These are phyloP conservation scores for Riparia riparia DNA, from an alignment of 2,113 vertebrate genomes.

Conservation along the genomic window DNA sequence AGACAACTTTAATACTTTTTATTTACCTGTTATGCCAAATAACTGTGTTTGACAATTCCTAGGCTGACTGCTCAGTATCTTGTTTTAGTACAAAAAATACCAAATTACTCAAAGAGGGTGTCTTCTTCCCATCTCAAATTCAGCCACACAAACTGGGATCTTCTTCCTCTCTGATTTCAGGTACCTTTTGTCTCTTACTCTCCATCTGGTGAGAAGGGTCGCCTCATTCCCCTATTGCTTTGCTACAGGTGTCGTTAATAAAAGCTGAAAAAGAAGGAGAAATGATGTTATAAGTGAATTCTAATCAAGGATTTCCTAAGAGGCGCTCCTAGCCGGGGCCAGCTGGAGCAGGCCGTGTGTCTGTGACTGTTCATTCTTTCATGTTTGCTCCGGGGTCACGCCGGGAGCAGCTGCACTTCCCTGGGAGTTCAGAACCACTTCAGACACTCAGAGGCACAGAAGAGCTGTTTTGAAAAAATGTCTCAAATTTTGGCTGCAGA, in stretches of 20 bases:
- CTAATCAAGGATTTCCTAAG: not conserved
- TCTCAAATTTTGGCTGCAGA: not conserved
- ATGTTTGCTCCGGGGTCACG: not conserved
- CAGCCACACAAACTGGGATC: not conserved
- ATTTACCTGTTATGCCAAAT: not conserved
- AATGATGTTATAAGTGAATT: not conserved
- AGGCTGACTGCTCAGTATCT: not conserved
- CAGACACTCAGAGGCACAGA: not conserved
- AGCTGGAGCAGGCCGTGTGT: fast-evolving
- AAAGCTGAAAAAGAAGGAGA: not conserved
- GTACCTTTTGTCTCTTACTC: not conserved
- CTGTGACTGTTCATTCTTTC: not conserved
- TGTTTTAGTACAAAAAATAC: not conserved
- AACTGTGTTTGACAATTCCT: not conserved
- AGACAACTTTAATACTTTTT: not conserved
- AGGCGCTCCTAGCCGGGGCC: not conserved
- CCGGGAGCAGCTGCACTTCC: fast-evolving
- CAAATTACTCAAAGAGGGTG: not conserved
- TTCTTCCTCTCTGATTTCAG: not conserved
- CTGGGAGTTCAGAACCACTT: not conserved
- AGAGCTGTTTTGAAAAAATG: not conserved
- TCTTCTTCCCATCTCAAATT: not conserved
- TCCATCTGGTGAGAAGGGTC: not conserved
- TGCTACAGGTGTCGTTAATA: not conserved
- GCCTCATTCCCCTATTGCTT: not conserved